Evolutionary conservation across 2,797 vertebrate genomes (phyloP), one percentile per base, ranked within the genome.

Genomic region (Hypotaenidia philippensis): DNA sequence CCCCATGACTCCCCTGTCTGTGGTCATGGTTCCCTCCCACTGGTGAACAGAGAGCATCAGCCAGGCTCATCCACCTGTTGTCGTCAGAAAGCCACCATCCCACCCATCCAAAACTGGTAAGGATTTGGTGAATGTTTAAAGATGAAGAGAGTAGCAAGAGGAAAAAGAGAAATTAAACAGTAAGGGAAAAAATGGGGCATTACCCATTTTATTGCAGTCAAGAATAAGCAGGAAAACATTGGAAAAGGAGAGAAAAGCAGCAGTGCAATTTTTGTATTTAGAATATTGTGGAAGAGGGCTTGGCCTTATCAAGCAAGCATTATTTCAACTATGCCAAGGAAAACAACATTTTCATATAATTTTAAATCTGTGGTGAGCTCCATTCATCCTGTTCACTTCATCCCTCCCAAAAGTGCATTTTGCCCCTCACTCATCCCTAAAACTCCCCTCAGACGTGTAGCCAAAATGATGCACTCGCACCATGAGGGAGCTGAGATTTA

Each of bases 191-290:
- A 92, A 94, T 94, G 94, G 93, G 96, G 80, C 10, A 5, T 90
- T 78, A 93, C 95, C 93, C 95, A 95, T 95, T 97, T 96, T 96
- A 97, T 97, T 97, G 90, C 83, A 87, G 90, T 84, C 18, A 44
- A 88, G 80, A 87, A 65, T 72, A 76, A 84, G 90, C 90, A 84
- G 14, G 32, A 55, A 93, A 90, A 94, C 72, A 83, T 75, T 94
- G 74, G 52, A 66, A 94, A 91, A 81, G 70, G 88, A 90, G 55
- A 91, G 88, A 72, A 81, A 88, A 79, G 74, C 40, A 93, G 76
- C 94, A 95, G 85, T 59, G 74, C 64, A 75, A 70, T 82, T 87
- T 90, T 72, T 10, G 7, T 81, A 53, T 83, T 86, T 86, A 81
- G 89, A 92, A 61, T 86, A 88, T 69, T 95, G 83, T 6, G 4